Percentiles rank a stretch among this genome's conserved stretches.
These are phyloP conservation scores for Adrianichthys oophorus DNA, from an alignment of 2,797 vertebrate genomes.

Conservation along the genomic window DNA sequence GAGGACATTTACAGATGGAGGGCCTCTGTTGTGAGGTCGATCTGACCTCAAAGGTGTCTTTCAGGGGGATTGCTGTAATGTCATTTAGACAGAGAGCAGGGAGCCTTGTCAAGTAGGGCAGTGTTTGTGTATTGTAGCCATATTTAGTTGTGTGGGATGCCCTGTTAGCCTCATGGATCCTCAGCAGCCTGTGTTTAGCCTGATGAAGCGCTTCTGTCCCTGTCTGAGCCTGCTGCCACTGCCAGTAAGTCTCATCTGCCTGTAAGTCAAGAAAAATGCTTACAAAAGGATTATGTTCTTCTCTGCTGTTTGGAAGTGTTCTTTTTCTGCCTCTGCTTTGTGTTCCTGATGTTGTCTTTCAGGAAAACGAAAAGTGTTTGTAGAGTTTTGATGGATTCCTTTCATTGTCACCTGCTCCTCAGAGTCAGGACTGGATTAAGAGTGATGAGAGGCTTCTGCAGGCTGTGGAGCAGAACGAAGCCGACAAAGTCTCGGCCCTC, in stretches of 20 bases:
- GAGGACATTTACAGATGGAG: constrained; percentile 13
- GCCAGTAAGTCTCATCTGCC: constrained; percentile 76
- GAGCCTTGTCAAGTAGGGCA: constrained; percentile 18
- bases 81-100: constrained; percentile 20
- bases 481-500: constrained; percentile 89
- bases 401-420: constrained; percentile 25
- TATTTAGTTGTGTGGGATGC: constrained; percentile 29
- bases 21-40: constrained; percentile 8
- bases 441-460: constrained; percentile 92
- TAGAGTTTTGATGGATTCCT: constrained; percentile 6
- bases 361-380: background rate
- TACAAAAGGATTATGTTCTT: background rate
- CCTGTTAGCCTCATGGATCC: constrained; percentile 71
- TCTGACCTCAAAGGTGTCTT: constrained; percentile 46
- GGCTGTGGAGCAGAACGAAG: constrained; percentile 93
- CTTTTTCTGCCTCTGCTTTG: background rate
- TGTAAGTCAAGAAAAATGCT: background rate
- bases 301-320: background rate
- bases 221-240: constrained; percentile 82
- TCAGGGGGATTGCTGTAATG: constrained; percentile 18
- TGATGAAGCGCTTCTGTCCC: constrained; percentile 89
- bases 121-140: constrained; percentile 16
- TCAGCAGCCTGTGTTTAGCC: constrained; percentile 71
- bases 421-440: constrained; percentile 97
- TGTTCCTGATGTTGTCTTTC: background rate